A percentile compares a stretch with the other conserved stretches of the same genome.
phyloP scores from a whole-genome alignment of 2,113 vertebrate genomes.

The Rissa tridactyla region DNA sequence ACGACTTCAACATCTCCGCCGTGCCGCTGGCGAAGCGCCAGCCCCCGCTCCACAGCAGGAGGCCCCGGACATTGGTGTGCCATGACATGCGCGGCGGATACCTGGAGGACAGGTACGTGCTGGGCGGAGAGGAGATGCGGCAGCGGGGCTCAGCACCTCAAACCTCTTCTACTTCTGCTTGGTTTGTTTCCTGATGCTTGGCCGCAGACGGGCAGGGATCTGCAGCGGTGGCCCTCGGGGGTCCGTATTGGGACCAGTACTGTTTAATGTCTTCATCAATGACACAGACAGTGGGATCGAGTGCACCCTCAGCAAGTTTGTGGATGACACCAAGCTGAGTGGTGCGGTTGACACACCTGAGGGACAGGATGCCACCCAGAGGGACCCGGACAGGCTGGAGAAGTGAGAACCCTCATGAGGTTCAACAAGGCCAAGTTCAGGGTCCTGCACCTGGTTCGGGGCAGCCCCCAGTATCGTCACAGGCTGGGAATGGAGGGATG shows the following conservation, averaged over 20 bases:
- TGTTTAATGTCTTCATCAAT: neutral
- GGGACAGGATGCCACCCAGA: neutral
- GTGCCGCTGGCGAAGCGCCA: constrained; percentile 75
- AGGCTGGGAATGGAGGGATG: neutral
- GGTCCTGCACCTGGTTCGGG: neutral
- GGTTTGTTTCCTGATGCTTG: neutral
- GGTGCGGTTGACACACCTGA: neutral
- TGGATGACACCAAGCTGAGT: neutral
- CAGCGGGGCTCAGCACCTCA: rapidly evolving
- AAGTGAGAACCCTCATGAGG: neutral
- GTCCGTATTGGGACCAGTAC: neutral
- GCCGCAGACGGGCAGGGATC: neutral
- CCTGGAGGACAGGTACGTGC: constrained; percentile 85
- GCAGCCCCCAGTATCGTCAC: neutral
- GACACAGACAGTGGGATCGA: neutral
- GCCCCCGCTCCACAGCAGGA: constrained; percentile 72
- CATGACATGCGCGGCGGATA: constrained; percentile 97
- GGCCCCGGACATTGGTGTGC: constrained; percentile 85
- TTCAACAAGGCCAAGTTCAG: neutral
- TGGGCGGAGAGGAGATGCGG: neutral
- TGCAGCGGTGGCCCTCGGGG: neutral
- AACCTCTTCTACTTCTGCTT: neutral
- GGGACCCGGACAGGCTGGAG: neutral
- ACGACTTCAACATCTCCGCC: constrained; percentile 79
- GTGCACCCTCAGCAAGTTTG: neutral